Evolutionary conservation across 2,888 invertebrate species (phyloP).

Genomic region (Sepiola atlantica): DNA sequence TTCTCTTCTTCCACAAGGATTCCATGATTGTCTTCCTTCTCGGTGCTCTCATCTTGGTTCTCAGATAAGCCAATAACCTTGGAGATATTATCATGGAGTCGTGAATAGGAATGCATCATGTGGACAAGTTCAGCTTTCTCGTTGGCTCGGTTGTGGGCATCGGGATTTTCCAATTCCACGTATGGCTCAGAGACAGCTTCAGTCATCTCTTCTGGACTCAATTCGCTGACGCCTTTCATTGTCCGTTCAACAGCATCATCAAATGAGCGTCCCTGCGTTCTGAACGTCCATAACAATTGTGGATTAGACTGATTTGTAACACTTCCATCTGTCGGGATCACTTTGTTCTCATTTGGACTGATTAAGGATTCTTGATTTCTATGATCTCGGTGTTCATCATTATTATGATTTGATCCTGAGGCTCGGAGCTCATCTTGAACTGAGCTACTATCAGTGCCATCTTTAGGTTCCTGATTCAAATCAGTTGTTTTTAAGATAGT

Average conservation of each 20-base stretch:
- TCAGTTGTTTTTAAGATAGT: not conserved
- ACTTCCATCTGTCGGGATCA: not conserved
- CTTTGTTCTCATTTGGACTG: not conserved
- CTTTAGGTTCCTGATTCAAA: not conserved
- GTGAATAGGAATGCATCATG: slow-evolving; percentile 63
- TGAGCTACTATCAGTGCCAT: not conserved
- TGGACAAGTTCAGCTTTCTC: slow-evolving; percentile 58
- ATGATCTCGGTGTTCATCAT: not conserved
- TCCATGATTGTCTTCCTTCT: slow-evolving; percentile 39
- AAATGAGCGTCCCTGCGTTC: slow-evolving; percentile 39
- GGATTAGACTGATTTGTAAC: not conserved
- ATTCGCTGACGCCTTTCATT: not conserved
- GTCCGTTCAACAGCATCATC: slow-evolving; percentile 38
- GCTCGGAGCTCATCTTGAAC: not conserved
- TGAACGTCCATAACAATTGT: not conserved
- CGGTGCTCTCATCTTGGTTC: slow-evolving; percentile 23
- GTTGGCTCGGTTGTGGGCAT: slow-evolving; percentile 50
- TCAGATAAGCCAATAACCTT: slow-evolving; percentile 46
- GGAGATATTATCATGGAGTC: not conserved
- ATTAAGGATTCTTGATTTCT: not conserved
- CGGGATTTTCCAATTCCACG: not conserved
- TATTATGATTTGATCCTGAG: not conserved
- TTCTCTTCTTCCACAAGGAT: slow-evolving; percentile 49
- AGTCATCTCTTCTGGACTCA: not conserved
- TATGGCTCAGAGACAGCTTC: not conserved